A percentile compares a stretch with the other conserved stretches of the same genome.
Evolutionary conservation across 2,888 invertebrate species (phyloP).

Genomic region (Mesoligia furuncula): DNA sequence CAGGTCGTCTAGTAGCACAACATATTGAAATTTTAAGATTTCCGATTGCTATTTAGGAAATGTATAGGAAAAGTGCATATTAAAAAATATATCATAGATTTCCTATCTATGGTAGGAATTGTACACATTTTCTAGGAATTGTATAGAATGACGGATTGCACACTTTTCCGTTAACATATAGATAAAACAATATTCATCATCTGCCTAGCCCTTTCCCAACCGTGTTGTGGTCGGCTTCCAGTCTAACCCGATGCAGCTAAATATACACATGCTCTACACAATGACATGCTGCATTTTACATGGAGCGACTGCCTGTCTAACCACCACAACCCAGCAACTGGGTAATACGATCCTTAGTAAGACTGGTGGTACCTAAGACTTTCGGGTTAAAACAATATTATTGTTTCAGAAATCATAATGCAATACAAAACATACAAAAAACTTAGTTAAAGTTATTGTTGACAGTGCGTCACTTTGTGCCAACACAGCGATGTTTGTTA

Average conservation of each 20-base stretch:
- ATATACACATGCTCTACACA: not conserved
- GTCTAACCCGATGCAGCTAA: not conserved
- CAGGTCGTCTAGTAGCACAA: too few species aligned
- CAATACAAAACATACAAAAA: not conserved
- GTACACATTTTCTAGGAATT: too few species aligned
- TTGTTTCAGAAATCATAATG: not conserved
- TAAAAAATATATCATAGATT: too few species aligned
- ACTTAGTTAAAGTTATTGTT: not conserved
- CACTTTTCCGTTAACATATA: too few species aligned
- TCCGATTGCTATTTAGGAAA: too few species aligned
- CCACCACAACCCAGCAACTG: not conserved
- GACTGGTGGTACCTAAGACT: not conserved
- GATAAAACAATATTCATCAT: not conserved
- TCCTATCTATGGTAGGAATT: too few species aligned
- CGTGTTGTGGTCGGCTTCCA: not conserved
- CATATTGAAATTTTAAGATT: too few species aligned
- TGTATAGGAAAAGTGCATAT: too few species aligned
- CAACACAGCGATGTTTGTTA: slow-evolving; percentile 15
- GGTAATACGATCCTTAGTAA: not conserved
- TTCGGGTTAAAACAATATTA: not conserved
- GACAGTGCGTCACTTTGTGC: slow-evolving; percentile 9
- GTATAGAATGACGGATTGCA: too few species aligned
- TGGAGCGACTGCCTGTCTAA: not conserved
- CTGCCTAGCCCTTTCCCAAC: not conserved
- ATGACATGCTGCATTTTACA: not conserved